Base-by-base conservation (phyloP, 2,797 vertebrate genomes). In the Lindbergichthys nudifrons region DNA sequence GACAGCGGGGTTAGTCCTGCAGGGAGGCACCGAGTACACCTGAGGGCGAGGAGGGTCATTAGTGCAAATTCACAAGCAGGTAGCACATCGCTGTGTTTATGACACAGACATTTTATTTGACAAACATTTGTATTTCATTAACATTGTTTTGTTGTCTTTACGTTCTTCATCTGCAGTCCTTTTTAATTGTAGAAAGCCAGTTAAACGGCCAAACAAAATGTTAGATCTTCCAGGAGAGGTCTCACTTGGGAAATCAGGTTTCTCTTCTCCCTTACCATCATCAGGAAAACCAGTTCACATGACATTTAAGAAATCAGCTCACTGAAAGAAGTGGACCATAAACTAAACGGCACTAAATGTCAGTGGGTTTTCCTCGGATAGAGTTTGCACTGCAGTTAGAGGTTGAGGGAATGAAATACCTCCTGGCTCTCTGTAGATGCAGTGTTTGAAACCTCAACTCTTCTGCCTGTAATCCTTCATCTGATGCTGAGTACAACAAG, bases 21-120 rank as follows among this genome's bases (percentile, higher is more conserved):
- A 92, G 64, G 93, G 93, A 3, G 94, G 92, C 18, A 92, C 88
- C 0, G 93, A 92, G 90, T 94, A 95, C 5, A 95, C 84, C 94
- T 96, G 89, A 0, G 18, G 69, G 32, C 0, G 0, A 46, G 0
- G 57, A 84, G 10, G 12, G 9, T 8, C 7, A 43, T 36, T 19
- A 66, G 58, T 32, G 32, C 2, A 54, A 42, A 42, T 32, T 36
- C 52, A 26, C 4, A 58, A 45, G 1, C 11, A 36, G 8, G 41
- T 16, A 66, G 14, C 45, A 54, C 30, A 59, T 11, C 41, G 12
- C 7, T 11, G 3, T 0, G 16, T 48, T 42, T 9, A 59, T 8
- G 10, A 50, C 50, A 26, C 50, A 51, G 0, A 6, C 15, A 18
- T 47, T 48, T 18, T 7, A 48, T 9, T 48, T 8, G 47, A 1